Evolutionary conservation across 2,888 invertebrate genomes (phyloP).

Genomic region (Julus scanicus): DNA sequence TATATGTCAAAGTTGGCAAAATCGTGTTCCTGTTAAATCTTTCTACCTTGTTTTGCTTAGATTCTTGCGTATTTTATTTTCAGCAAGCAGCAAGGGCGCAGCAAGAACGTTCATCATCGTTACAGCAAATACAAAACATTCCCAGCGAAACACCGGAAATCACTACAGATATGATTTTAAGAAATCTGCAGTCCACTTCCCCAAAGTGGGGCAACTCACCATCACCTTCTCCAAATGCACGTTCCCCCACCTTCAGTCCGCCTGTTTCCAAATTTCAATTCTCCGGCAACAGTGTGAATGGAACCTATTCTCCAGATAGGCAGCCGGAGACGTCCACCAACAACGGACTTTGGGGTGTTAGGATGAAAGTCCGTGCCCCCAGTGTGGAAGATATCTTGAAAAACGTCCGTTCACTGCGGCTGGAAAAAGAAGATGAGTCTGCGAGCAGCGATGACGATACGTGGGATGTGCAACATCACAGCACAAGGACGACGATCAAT

Average conservation of each 20-base stretch:
- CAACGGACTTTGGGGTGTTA: not conserved
- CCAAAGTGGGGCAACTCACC: no score
- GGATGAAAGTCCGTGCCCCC: constrained; percentile 13
- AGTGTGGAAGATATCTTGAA: constrained; percentile 53
- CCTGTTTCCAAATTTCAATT: no score
- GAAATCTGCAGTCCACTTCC: no score
- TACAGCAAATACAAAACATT: not conserved
- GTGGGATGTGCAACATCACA: no score
- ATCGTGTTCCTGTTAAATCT: no score
- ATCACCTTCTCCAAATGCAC: no score
- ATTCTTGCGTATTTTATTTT: not conserved
- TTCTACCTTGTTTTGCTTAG: not conserved
- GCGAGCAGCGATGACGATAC: not conserved
- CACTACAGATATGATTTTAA: no score
- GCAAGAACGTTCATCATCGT: constrained; percentile 41
- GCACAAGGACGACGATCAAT: not conserved
- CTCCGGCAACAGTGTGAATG: no score
- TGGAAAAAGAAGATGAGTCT: not conserved
- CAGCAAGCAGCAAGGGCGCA: constrained; percentile 52
- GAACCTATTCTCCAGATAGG: not conserved
- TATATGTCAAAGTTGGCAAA: no score
- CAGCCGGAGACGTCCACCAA: not conserved
- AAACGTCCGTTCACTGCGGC: constrained; percentile 27
- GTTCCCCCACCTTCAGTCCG: no score
- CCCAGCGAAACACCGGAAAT: no score